Conservation (phyloP, 2,113 vertebrate species). For the Pteropus alecto region DNA sequence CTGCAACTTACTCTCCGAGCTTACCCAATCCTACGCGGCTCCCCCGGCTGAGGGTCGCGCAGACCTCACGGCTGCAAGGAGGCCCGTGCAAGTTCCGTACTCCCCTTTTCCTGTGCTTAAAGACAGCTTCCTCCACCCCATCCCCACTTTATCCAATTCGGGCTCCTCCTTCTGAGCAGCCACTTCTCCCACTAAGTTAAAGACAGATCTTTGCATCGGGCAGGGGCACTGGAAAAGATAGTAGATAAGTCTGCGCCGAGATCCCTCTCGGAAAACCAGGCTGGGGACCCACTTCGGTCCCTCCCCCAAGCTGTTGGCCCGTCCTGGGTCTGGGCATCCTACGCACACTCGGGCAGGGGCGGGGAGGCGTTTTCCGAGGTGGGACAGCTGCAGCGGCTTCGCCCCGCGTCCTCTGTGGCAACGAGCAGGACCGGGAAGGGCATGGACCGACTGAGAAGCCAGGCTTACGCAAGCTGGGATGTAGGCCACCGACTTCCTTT, state of each 20-base stretch:
- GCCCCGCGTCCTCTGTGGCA: neutral
- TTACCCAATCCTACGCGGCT: neutral
- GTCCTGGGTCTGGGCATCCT: neutral
- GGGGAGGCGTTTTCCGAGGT: neutral
- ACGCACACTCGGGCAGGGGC: neutral
- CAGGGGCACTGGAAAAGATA: neutral
- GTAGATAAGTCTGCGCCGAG: neutral
- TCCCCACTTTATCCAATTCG: neutral
- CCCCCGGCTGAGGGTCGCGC: neutral
- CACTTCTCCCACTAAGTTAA: neutral
- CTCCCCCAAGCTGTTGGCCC: neutral
- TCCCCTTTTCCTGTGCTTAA: neutral
- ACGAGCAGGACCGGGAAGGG: neutral
- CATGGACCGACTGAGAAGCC: constrained; percentile 47
- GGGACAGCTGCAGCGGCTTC: neutral
- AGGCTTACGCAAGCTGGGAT: constrained; percentile 43
- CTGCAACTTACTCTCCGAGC: too few relatives aligned
- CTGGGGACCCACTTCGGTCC: neutral
- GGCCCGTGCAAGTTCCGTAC: neutral
- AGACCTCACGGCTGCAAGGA: neutral
- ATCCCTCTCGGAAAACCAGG: neutral
- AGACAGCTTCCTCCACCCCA: neutral
- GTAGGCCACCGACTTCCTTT: constrained; percentile 47
- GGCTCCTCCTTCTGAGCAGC: neutral
- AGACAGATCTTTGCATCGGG: neutral